Evolutionary conservation across 1,140 invertebrate species (phyloP).

Genomic region (Drosophila mauritiana): DNA sequence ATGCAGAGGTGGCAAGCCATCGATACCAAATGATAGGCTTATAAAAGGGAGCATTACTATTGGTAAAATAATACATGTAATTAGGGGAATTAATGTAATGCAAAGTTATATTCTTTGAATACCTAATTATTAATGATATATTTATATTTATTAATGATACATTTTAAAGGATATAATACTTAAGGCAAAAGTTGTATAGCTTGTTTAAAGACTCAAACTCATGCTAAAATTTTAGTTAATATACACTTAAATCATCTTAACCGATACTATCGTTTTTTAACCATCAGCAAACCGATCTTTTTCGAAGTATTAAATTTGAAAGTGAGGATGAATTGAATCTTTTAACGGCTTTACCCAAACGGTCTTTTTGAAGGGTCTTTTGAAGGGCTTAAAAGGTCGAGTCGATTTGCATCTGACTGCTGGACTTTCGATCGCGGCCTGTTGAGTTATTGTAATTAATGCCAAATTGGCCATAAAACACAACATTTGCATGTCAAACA

Average conservation of each 20-base stretch:
- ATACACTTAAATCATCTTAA: too few species aligned
- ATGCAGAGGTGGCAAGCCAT: constrained; percentile 20
- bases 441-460: constrained; percentile 78
- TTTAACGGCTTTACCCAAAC: constrained; percentile 6
- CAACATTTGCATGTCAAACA: constrained; percentile 83
- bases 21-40: background rate
- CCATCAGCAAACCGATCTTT: background rate
- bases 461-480: constrained; percentile 82
- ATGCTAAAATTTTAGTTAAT: too few species aligned
- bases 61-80: background rate
- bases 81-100: too few species aligned
- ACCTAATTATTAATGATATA: too few species aligned
- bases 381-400: constrained; percentile 46
- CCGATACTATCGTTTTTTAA: background rate
- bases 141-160: too few species aligned
- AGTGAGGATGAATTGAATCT: constrained; percentile 18
- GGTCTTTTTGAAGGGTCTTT: constrained; percentile 23
- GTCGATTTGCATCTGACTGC: constrained; percentile 51
- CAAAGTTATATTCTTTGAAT: too few species aligned
- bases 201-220: too few species aligned
- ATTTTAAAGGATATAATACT: too few species aligned
- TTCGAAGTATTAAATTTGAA: constrained; percentile 14
- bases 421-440: constrained; percentile 57
- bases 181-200: too few species aligned
- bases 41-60: background rate